A percentile compares a stretch with the other conserved stretches of the same genome.
These are phyloP conservation scores for Cecidostiba fungosa DNA, from an alignment of 2,888 invertebrate species.

Conservation along the genomic window DNA sequence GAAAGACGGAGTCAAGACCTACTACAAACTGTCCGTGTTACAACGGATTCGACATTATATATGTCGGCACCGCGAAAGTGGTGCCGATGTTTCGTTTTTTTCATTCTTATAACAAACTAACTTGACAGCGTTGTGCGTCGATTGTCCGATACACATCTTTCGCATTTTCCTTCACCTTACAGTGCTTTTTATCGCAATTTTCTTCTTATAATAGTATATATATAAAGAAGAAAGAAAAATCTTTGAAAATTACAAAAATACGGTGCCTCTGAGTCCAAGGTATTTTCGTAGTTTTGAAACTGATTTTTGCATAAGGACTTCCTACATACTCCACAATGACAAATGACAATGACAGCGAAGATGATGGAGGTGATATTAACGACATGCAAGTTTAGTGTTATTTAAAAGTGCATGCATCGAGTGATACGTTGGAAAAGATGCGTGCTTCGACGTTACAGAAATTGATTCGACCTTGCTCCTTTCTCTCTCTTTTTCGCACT, in stretches of 20 bases:
- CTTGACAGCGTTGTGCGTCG: constrained; percentile 10
- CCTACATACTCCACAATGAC: constrained; percentile 11
- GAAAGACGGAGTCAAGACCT: constrained; percentile 57
- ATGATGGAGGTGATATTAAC: constrained; percentile 21
- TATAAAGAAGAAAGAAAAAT: constrained; percentile 27
- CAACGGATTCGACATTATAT: constrained; percentile 39
- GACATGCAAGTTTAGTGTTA: constrained; percentile 17
- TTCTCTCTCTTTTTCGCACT: constrained; percentile 24
- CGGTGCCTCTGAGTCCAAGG: neutral
- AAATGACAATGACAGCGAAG: neutral
- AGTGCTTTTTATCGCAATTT: constrained; percentile 16
- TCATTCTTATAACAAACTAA: constrained; percentile 32
- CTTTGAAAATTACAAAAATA: constrained; percentile 48
- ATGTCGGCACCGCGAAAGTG: neutral
- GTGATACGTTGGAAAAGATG: constrained; percentile 43
- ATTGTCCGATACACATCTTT: constrained; percentile 19
- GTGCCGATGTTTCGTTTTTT: constrained; percentile 16
- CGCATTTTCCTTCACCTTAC: neutral
- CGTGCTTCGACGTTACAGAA: constrained; percentile 43
- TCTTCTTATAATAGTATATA: constrained; percentile 18
- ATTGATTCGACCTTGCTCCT: constrained; percentile 55
- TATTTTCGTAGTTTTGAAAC: constrained; percentile 38
- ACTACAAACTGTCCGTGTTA: constrained; percentile 39
- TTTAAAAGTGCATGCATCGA: constrained; percentile 28
- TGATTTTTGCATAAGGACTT: constrained; percentile 12